A percentile compares a stretch with the other conserved stretches of the same genome.
These are phyloP conservation scores for Syngnathus floridae DNA, from an alignment of 2,113 vertebrate genomes.

Conservation along the genomic window DNA sequence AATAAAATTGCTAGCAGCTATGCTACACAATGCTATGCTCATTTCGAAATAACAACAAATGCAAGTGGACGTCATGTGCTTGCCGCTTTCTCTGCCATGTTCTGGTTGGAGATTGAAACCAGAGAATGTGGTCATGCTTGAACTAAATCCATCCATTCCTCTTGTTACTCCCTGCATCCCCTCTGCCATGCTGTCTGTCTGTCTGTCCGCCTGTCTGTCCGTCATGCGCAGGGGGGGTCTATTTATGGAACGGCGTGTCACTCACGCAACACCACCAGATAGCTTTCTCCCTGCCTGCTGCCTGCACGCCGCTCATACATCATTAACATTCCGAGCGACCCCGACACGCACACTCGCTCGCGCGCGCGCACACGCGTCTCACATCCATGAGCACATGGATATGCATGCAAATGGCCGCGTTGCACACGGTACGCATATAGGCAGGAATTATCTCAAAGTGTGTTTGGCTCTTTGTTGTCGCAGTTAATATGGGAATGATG, in stretches of 20 bases:
- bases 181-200: conserved; percentile 25
- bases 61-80: neutral
- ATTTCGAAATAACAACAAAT: neutral
- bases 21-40: neutral
- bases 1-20: too few relatives aligned
- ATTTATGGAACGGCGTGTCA: conserved; percentile 75
- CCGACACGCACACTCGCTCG: conserved; percentile 17
- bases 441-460: neutral
- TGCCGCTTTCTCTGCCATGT: neutral
- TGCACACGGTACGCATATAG: conserved; percentile 19
- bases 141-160: conserved; percentile 20
- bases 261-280: conserved; percentile 70
- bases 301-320: conserved; percentile 65
- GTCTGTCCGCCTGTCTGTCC: conserved; percentile 38
- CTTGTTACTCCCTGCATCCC: conserved; percentile 6
- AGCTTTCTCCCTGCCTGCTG: conserved; percentile 60
- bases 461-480: neutral
- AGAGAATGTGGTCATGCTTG: conserved; percentile 11
- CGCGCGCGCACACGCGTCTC: conserved; percentile 15
- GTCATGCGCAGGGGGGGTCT: conserved; percentile 48
- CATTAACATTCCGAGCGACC: conserved; percentile 65
- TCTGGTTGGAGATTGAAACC: neutral
- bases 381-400: conserved; percentile 34
- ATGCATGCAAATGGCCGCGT: conserved; percentile 18
- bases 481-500: neutral